A percentile compares a stretch with the other conserved stretches of the same genome.
Conservation (phyloP, 2,797 vertebrate species). For the Ctenochaetus hawaiiensis region DNA sequence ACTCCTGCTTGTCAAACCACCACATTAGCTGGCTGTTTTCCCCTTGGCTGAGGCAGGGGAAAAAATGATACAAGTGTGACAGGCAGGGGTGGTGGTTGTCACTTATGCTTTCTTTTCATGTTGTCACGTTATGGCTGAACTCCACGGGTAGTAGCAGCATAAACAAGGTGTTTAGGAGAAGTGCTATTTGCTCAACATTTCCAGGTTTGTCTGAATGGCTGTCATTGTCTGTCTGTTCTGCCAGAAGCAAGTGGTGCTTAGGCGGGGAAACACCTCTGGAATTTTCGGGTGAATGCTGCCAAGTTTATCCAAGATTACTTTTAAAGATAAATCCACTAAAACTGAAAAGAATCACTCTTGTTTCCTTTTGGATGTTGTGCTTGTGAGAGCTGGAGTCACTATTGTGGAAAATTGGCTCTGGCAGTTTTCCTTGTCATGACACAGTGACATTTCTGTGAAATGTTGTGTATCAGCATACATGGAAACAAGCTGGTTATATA, state of each 20-base stretch:
- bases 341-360: conserved; percentile 22
- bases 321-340: conserved; percentile 51
- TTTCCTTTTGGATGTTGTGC: conserved; percentile 18
- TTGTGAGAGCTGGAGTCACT: conserved; percentile 29
- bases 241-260: conserved; percentile 62
- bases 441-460: conserved; percentile 35
- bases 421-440: conserved; percentile 40
- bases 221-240: conserved; percentile 69
- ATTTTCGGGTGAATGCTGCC: conserved; percentile 53
- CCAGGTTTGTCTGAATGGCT: conserved; percentile 73
- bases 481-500: conserved; percentile 33
- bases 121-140: conserved; percentile 79
- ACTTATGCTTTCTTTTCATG: conserved; percentile 81
- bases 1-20: conserved; percentile 61
- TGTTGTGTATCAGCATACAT: conserved; percentile 9
- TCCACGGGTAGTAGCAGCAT: conserved; percentile 73
- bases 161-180: conserved; percentile 82
- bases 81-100: conserved; percentile 78
- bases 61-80: conserved; percentile 70
- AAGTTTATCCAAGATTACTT: conserved; percentile 56
- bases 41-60: conserved; percentile 60
- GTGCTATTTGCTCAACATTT: conserved; percentile 79
- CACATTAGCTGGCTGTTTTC: conserved; percentile 65
- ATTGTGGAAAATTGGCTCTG: conserved; percentile 43
- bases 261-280: conserved; percentile 66